phyloP scores from a whole-genome alignment of 2,888 invertebrate genomes.

The Phortica okadai region DNA sequence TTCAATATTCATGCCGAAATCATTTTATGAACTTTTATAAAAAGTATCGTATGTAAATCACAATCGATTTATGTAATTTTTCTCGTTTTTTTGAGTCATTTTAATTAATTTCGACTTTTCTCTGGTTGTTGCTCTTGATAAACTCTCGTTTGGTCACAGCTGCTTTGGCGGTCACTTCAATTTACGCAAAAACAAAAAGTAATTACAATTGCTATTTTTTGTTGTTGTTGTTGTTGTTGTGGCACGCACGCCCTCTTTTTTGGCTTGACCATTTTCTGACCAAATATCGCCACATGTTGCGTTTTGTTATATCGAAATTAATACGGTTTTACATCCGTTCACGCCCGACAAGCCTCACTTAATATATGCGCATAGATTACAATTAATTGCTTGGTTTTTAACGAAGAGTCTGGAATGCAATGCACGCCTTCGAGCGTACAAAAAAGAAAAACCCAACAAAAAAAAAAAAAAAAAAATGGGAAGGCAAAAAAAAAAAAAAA shows the following conservation, averaged over 20 bases:
- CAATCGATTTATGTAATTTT: too few species aligned
- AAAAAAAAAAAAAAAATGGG: not conserved
- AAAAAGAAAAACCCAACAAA: not conserved
- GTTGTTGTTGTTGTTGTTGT: not conserved
- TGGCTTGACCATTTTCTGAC: not conserved
- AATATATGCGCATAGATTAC: slow-evolving; percentile 68
- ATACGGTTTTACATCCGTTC: not conserved
- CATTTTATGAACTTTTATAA: too few species aligned
- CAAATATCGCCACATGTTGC: slow-evolving; percentile 59
- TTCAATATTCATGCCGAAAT: too few species aligned
- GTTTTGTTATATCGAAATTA: slow-evolving; percentile 31
- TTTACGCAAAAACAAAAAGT: slow-evolving; percentile 13
- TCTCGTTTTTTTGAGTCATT: not conserved
- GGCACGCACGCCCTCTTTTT: not conserved
- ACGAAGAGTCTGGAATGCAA: not conserved
- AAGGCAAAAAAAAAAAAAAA: too few species aligned
- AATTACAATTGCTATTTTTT: not conserved
- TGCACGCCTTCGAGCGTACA: not conserved
- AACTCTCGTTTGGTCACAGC: slow-evolving; percentile 3
- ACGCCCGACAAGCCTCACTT: not conserved
- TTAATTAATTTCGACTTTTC: not conserved
- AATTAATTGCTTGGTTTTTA: slow-evolving; percentile 48
- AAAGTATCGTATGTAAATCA: too few species aligned
- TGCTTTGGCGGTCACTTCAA: slow-evolving; percentile 19
- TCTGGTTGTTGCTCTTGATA: not conserved